phyloP scores from a whole-genome alignment of 1,140 invertebrate species.

The fruit fly (Drosophila melanogaster) region DNA sequence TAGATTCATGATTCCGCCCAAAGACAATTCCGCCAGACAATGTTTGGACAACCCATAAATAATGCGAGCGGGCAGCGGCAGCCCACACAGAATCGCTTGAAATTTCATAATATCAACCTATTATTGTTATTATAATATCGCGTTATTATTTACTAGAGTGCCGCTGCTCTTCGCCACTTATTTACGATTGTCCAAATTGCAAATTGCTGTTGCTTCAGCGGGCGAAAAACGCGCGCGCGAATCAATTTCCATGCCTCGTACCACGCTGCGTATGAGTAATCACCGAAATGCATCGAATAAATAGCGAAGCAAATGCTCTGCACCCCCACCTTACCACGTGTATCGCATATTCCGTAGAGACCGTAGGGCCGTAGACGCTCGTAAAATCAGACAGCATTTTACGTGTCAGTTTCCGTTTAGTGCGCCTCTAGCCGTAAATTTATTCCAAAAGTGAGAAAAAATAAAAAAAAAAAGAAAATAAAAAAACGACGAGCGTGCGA shows the following conservation, averaged over 20 bases:
- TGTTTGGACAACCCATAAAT: slow-evolving; percentile 70
- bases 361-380: slow-evolving; percentile 24
- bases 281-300: slow-evolving; percentile 29
- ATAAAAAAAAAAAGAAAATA: not conserved
- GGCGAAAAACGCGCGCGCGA: slow-evolving; percentile 48
- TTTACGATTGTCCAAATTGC: slow-evolving; percentile 50
- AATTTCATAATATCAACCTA: slow-evolving; percentile 62
- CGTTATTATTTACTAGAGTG: slow-evolving; percentile 23
- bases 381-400: slow-evolving; percentile 52
- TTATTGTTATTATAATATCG: slow-evolving; percentile 34
- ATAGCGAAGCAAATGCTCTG: slow-evolving; percentile 2
- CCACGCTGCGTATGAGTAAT: slow-evolving; percentile 73
- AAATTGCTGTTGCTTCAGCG: slow-evolving; percentile 58
- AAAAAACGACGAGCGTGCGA: slow-evolving; percentile 53
- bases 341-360: slow-evolving; percentile 22
- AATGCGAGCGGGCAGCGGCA: slow-evolving; percentile 27
- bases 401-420: slow-evolving; percentile 70
- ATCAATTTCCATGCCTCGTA: slow-evolving; percentile 14
- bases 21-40: slow-evolving; percentile 49
- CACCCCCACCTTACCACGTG: slow-evolving; percentile 40
- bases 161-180: slow-evolving; percentile 29
- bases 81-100: slow-evolving; percentile 43
- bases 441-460: slow-evolving; percentile 37
- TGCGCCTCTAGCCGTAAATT: slow-evolving; percentile 60
- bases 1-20: slow-evolving; percentile 44